phyloP scores from a whole-genome alignment of 1,140 invertebrate genomes.

The Drosophila quadrilineata region DNA sequence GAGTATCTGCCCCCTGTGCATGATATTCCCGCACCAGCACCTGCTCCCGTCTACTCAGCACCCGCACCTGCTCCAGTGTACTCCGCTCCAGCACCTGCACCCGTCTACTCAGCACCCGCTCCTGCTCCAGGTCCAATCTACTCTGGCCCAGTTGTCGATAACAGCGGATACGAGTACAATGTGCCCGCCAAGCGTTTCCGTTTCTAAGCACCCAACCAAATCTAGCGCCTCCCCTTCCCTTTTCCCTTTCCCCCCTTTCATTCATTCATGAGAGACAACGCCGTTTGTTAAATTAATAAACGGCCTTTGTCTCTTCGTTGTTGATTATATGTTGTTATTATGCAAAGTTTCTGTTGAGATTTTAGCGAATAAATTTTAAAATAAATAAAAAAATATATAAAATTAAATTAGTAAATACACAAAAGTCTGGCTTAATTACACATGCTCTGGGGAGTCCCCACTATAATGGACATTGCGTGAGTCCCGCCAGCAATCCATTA shows the following conservation, averaged over 20 bases:
- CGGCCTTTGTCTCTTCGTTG: constrained; percentile 43
- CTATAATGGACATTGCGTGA: constrained; percentile 8
- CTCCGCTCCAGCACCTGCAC: constrained; percentile 34
- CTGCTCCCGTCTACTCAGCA: constrained; percentile 35
- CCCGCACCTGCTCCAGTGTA: constrained; percentile 29
- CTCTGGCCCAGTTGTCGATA: constrained; percentile 38
- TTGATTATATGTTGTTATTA: constrained; percentile 76
- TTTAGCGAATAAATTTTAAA: constrained; percentile 62
- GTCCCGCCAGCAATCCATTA: neutral
- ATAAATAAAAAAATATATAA: constrained; percentile 40
- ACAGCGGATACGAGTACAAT: constrained; percentile 65
- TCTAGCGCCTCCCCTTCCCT: too few relatives aligned
- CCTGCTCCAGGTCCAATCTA: constrained; percentile 42
- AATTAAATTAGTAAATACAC: constrained; percentile 46
- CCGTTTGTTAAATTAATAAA: constrained; percentile 70
- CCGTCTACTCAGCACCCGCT: constrained; percentile 24
- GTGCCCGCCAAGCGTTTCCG: constrained; percentile 73
- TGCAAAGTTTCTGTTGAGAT: constrained; percentile 75
- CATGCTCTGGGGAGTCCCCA: neutral
- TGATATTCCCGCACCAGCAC: constrained; percentile 23
- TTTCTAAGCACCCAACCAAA: constrained; percentile 56
- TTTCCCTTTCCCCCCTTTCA: too few relatives aligned
- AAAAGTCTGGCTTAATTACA: constrained; percentile 29
- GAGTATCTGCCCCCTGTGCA: constrained; percentile 26
- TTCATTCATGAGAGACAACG: constrained; percentile 13